Conservation (phyloP, 2,888 invertebrate species). For the Drosophila mettleri region DNA sequence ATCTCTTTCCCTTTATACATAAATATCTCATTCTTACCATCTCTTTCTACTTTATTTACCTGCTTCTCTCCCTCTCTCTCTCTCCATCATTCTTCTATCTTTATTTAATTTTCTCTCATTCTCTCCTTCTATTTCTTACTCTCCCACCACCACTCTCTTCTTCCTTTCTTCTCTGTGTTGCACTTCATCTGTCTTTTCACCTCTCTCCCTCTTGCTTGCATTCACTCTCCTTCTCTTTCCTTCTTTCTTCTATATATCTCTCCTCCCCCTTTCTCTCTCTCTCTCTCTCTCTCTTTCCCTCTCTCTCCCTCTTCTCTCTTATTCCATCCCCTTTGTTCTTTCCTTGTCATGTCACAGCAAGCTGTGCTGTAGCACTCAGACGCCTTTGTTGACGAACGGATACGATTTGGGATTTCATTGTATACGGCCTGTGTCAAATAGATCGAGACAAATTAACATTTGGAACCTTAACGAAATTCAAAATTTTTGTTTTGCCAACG, state of each 20-base stretch:
- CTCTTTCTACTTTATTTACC: not conserved
- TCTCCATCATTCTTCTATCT: not conserved
- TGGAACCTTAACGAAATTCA: not conserved
- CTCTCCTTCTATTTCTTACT: not conserved
- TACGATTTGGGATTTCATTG: not conserved
- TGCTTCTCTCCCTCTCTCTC: not conserved
- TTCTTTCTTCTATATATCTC: too few relatives aligned
- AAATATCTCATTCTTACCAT: not conserved
- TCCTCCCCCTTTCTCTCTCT: not conserved
- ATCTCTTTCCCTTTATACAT: not conserved
- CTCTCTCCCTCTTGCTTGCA: not conserved
- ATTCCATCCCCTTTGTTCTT: too few relatives aligned
- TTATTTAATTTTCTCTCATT: too few relatives aligned
- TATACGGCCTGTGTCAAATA: not conserved
- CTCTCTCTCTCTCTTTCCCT: not conserved
- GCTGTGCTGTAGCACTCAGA: not conserved
- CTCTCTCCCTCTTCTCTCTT: too few relatives aligned
- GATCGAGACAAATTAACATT: slow-evolving; percentile 6
- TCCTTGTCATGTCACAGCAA: not conserved
- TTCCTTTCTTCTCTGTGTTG: not conserved
- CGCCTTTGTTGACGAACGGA: not conserved
- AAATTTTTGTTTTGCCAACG: slow-evolving; percentile 24
- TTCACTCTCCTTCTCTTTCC: not conserved
- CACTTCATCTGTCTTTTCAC: not conserved
- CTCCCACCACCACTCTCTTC: too few relatives aligned